These are phyloP conservation scores for Notodonta ziczac DNA, from an alignment of 2,888 invertebrate species.

Conservation along the genomic window DNA sequence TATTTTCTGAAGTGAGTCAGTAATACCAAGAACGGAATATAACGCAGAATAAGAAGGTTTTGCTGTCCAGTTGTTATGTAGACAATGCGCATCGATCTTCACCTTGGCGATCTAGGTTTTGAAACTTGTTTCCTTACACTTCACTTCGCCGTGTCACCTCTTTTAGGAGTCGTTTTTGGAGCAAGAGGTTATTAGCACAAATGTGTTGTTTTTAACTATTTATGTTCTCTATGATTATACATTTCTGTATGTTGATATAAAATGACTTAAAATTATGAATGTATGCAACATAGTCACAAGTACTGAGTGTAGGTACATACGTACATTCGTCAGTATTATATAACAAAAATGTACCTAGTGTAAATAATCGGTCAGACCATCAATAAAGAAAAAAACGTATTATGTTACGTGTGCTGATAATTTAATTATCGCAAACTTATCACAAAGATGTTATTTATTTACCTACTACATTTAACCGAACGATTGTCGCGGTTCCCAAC, in stretches of 20 bases:
- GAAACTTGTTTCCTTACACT: constrained; percentile 41
- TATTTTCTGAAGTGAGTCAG: constrained; percentile 23
- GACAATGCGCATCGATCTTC: constrained; percentile 38
- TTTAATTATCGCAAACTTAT: constrained; percentile 39
- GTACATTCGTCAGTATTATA: constrained; percentile 11
- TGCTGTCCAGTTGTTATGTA: constrained; percentile 27
- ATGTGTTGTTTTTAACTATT: not conserved
- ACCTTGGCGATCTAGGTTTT: constrained; percentile 36
- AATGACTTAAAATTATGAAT: not conserved
- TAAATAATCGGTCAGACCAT: constrained; percentile 14
- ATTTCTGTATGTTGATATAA: not conserved
- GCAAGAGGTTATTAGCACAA: not conserved
- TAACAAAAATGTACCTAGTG: constrained; percentile 19
- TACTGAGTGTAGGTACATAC: not conserved
- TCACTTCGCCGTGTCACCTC: constrained; percentile 23
- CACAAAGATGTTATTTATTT: constrained; percentile 17
- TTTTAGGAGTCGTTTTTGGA: constrained; percentile 15
- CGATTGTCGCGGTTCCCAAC: constrained; percentile 8
- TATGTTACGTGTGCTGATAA: constrained; percentile 35
- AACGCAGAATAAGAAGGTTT: constrained; percentile 15
- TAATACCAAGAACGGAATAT: constrained; percentile 25
- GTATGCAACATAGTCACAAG: not conserved
- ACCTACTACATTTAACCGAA: not conserved
- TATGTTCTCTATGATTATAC: not conserved
- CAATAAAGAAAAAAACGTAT: constrained; percentile 18